Evolutionary conservation across 53 echinoderm and acorn worm genomes (phyloP), one percentile per base, ranked within the genome.

Genomic region (Paelopatides confundens): DNA sequence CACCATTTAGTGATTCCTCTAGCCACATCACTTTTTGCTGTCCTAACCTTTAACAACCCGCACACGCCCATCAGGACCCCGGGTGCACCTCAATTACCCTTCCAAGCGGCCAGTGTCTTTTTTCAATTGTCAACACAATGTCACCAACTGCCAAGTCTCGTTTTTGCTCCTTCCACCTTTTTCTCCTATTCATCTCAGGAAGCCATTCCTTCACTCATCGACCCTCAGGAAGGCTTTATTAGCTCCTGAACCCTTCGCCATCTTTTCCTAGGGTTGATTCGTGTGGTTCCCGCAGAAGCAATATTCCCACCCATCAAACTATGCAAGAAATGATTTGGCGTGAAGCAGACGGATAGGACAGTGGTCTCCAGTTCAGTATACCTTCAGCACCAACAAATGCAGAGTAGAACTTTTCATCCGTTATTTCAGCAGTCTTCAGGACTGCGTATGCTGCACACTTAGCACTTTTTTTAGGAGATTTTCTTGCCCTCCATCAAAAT

Each of bases 191-290:
- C n/a, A 85, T 30, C 30, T 37, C 23, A 36, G 18, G 38, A n/a
- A n/a, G n/a, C n/a, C n/a, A n/a, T n/a, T n/a, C n/a, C n/a, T n/a
- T n/a, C n/a, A n/a, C n/a, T n/a, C n/a, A n/a, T 66, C 85, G 66
- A 21, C 49, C 47, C 85, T n/a, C 85, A 85, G 66, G 66, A 66
- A 31, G 66, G 39, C 21, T 49, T 65, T 17, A 85, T 23, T 18
- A 85, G 29, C 18, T 66, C 85, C 50, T 85, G 85, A 17, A 85
- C 85, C 28, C 85, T 65, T 0, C 85, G 66, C 85, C 85, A 85
- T 66, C 85, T 65, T 32, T 85, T 85, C 28, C 68, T 40, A 18
- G 68, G 67, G 21, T 24, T 35, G 31, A 85, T 35, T 17, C n/a
- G 11, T 3, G 39, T 85, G 3, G 85, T 24, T 13, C 66, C 85